phyloP scores from a whole-genome alignment of 64 coral and sea anemone genomes.

The Dendronephthya gigantea region DNA sequence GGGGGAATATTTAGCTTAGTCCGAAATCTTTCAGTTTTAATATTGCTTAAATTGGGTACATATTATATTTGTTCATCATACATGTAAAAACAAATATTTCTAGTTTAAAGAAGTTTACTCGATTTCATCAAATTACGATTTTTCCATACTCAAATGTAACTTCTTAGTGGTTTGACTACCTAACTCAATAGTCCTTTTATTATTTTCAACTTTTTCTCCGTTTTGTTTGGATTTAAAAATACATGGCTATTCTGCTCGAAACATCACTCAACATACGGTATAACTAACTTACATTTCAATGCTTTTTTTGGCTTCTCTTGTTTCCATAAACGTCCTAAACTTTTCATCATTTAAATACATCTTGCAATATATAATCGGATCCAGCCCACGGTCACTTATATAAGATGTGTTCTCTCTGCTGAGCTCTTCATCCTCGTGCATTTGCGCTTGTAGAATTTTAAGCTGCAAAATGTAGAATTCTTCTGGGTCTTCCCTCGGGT shows the following conservation, averaged over 20 bases:
- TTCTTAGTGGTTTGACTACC: too few species aligned
- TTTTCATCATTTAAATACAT: slow-evolving; percentile 45
- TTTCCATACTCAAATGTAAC: too few species aligned
- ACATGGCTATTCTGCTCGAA: too few species aligned
- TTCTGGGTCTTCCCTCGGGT: slow-evolving; percentile 49
- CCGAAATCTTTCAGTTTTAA: too few species aligned
- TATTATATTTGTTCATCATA: too few species aligned
- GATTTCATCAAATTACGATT: too few species aligned
- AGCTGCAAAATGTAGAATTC: slow-evolving; percentile 63
- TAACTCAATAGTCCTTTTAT: background rate
- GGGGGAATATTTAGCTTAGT: too few species aligned
- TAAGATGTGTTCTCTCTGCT: slow-evolving; percentile 28
- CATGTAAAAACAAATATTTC: too few species aligned
- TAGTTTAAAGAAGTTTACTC: too few species aligned
- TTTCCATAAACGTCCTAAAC: slow-evolving; percentile 25
- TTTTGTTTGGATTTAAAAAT: too few species aligned
- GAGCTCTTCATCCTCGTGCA: slow-evolving; percentile 24
- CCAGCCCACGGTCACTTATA: slow-evolving; percentile 67
- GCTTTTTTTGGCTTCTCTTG: slow-evolving; percentile 35
- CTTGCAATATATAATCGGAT: slow-evolving; percentile 63
- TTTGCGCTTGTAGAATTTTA: slow-evolving; percentile 55
- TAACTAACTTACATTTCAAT: slow-evolving; percentile 45
- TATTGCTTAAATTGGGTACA: too few species aligned
- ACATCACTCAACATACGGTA: background rate
- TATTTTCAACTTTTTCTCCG: too few species aligned